Conservation (phyloP, 1,140 invertebrate genomes). For the Sycophila sp. region DNA sequence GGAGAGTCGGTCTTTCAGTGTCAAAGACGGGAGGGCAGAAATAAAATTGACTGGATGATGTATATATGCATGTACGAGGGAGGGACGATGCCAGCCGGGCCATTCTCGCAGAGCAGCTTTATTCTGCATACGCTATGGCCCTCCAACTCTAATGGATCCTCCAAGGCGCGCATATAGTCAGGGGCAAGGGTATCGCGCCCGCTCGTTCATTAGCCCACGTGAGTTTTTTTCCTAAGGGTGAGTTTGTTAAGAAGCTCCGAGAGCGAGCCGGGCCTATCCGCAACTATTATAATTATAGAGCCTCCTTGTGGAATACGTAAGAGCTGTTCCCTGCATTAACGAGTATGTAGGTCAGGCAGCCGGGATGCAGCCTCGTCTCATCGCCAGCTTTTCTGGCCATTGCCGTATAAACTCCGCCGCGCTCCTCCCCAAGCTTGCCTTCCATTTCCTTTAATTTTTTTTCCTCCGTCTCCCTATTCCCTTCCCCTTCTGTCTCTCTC, state of each 20-base stretch:
- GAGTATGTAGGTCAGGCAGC: conserved; percentile 42
- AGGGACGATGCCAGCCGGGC: too few relatives aligned
- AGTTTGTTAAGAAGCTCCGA: background rate
- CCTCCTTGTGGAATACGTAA: conserved; percentile 28
- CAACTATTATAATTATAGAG: conserved; percentile 41
- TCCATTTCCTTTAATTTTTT: conserved; percentile 22
- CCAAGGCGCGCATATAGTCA: too few relatives aligned
- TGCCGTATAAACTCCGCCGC: too few relatives aligned
- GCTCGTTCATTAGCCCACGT: background rate
- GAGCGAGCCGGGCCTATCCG: background rate
- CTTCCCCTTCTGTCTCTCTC: conserved; percentile 5
- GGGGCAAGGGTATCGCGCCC: too few relatives aligned
- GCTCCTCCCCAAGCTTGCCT: conserved; percentile 12
- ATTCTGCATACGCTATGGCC: too few relatives aligned
- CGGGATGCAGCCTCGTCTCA: conserved; percentile 28
- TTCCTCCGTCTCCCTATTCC: background rate
- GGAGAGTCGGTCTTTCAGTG: too few relatives aligned
- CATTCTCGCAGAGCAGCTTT: too few relatives aligned
- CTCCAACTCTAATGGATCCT: too few relatives aligned
- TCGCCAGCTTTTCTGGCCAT: conserved; percentile 17
- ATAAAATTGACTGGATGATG: too few relatives aligned
- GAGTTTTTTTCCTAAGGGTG: too few relatives aligned
- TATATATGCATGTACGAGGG: too few relatives aligned
- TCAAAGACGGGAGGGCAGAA: too few relatives aligned
- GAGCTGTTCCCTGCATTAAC: conserved; percentile 25